These are phyloP conservation scores for Lontra canadensis DNA, from an alignment of 2,113 vertebrate genomes.

Conservation along the genomic window DNA sequence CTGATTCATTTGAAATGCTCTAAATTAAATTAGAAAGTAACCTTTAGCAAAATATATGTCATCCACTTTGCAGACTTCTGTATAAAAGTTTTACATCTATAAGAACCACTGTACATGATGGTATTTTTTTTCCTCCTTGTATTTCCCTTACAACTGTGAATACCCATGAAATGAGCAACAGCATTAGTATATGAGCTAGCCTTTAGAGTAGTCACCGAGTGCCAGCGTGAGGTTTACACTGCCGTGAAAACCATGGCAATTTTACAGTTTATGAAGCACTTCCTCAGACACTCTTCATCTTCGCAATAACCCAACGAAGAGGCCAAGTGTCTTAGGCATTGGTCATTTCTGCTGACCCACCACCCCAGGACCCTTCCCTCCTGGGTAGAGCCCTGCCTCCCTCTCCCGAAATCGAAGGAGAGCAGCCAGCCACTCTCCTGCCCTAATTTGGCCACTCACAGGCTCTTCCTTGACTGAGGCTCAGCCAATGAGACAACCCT, in stretches of 20 bases:
- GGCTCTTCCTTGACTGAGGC: neutral
- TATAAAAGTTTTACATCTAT: neutral
- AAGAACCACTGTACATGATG: neutral
- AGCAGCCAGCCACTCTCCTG: neutral
- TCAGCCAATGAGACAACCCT: neutral
- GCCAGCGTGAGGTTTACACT: neutral
- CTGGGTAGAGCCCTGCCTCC: neutral
- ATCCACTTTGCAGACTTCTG: neutral
- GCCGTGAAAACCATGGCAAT: neutral
- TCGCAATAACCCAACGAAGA: neutral
- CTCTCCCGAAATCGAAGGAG: neutral
- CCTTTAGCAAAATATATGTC: neutral
- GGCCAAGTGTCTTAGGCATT: neutral
- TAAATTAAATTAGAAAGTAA: slow-evolving; percentile 49
- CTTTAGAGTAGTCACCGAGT: neutral
- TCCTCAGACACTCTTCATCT: neutral
- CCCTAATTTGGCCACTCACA: neutral
- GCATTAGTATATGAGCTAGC: neutral
- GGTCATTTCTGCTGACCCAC: neutral
- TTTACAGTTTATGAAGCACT: neutral
- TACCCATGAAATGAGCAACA: neutral
- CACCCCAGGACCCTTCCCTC: neutral
- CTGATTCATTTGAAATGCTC: slow-evolving; percentile 26
- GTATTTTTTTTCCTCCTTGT: neutral
- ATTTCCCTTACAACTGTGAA: neutral